Evolutionary conservation across 2,797 vertebrate genomes (phyloP).

Genomic region (Enteromius argenteus): DNA sequence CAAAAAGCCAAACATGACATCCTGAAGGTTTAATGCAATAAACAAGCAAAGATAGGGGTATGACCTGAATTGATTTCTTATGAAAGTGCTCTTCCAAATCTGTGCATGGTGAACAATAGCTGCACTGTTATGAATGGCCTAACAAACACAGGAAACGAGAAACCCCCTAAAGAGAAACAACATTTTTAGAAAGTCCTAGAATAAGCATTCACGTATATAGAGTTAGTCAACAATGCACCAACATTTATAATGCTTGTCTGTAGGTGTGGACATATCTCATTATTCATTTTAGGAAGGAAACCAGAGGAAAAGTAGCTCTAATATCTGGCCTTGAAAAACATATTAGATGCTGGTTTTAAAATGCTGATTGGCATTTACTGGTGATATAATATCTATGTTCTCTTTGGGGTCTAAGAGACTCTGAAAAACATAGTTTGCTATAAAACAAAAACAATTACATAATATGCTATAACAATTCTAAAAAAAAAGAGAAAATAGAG

Average conservation of each 20-base stretch:
- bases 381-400: neutral
- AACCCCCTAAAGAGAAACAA: slow-evolving; percentile 15
- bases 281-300: slow-evolving; percentile 15
- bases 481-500: neutral
- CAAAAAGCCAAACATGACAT: slow-evolving; percentile 52
- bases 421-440: neutral
- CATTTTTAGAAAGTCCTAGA: slow-evolving; percentile 53
- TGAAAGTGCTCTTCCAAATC: slow-evolving; percentile 46
- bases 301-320: neutral
- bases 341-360: neutral
- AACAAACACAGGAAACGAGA: slow-evolving; percentile 60
- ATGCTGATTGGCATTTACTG: neutral
- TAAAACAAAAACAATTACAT: too few species aligned
- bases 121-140: slow-evolving; percentile 52
- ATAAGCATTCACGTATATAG: neutral
- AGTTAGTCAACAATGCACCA: slow-evolving; percentile 7
- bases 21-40: slow-evolving; percentile 56
- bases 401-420: neutral
- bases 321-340: neutral
- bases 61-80: slow-evolving; percentile 60
- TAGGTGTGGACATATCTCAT: neutral
- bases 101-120: slow-evolving; percentile 53
- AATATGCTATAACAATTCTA: neutral
- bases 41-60: slow-evolving; percentile 53
- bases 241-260: neutral